Conservation (phyloP, 2,797 vertebrate species). For the Hemibagrus guttatus region DNA sequence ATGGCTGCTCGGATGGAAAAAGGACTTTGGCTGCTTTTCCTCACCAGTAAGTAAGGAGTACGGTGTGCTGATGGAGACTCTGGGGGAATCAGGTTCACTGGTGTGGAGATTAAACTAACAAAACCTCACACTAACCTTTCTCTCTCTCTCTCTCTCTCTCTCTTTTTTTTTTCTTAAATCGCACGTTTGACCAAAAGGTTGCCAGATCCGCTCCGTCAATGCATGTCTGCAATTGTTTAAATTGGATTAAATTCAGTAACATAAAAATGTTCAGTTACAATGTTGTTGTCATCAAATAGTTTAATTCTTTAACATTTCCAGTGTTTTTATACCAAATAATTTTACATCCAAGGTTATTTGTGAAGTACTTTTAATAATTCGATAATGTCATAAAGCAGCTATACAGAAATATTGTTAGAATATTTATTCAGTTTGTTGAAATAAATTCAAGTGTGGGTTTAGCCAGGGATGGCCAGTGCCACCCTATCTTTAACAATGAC, state of each 20-base stretch:
- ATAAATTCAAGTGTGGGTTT: background rate
- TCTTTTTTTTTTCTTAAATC: too few species aligned
- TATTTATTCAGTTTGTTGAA: too few species aligned
- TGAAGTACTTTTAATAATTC: too few species aligned
- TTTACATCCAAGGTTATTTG: too few species aligned
- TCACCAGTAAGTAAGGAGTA: conserved; percentile 18
- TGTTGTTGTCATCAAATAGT: background rate
- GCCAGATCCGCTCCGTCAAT: background rate
- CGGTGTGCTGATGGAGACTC: background rate
- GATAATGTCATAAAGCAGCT: too few species aligned
- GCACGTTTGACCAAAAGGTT: background rate
- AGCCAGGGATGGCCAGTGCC: background rate
- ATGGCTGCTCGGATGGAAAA: conserved; percentile 11
- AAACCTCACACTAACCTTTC: background rate
- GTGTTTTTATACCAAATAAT: background rate
- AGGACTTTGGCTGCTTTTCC: conserved; percentile 12
- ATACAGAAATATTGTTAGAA: too few species aligned
- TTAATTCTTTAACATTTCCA: background rate
- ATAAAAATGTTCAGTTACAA: background rate
- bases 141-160: too few species aligned
- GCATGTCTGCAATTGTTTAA: background rate
- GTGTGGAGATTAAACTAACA: background rate
- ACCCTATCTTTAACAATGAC: background rate
- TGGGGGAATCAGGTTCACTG: background rate
- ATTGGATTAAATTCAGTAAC: background rate